phyloP scores from a whole-genome alignment of 2,797 vertebrate species.

The Manis javanica region DNA sequence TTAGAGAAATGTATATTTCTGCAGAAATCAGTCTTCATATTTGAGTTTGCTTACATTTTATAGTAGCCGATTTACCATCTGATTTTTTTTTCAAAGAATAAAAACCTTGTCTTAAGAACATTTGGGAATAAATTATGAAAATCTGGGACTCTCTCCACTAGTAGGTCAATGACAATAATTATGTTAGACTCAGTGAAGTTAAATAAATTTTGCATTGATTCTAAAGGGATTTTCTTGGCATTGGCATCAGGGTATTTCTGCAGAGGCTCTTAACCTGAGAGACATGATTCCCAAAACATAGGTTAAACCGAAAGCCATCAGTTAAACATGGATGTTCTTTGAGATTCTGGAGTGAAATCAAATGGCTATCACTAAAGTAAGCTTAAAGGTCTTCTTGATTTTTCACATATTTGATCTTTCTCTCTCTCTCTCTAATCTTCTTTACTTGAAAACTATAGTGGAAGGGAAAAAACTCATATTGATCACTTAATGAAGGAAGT shows the following conservation, averaged over 20 bases:
- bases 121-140: slow-evolving; percentile 56
- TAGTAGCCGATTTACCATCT: background rate
- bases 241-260: background rate
- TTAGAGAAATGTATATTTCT: background rate
- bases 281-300: background rate
- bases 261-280: background rate
- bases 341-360: background rate
- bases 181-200: background rate
- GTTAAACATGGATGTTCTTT: background rate
- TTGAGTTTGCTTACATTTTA: background rate
- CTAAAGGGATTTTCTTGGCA: slow-evolving; percentile 61
- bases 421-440: background rate
- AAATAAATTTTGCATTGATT: slow-evolving; percentile 4
- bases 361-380: background rate
- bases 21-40: background rate
- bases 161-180: slow-evolving; percentile 46
- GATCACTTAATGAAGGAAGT: background rate
- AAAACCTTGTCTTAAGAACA: slow-evolving; percentile 42
- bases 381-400: background rate
- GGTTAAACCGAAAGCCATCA: background rate
- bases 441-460: background rate
- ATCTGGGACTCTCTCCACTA: background rate
- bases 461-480: background rate
- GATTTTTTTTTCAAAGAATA: background rate
- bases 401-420: background rate